Evolutionary conservation across 2,113 vertebrate species (phyloP).

Genomic region (Leucopsar rothschildi): DNA sequence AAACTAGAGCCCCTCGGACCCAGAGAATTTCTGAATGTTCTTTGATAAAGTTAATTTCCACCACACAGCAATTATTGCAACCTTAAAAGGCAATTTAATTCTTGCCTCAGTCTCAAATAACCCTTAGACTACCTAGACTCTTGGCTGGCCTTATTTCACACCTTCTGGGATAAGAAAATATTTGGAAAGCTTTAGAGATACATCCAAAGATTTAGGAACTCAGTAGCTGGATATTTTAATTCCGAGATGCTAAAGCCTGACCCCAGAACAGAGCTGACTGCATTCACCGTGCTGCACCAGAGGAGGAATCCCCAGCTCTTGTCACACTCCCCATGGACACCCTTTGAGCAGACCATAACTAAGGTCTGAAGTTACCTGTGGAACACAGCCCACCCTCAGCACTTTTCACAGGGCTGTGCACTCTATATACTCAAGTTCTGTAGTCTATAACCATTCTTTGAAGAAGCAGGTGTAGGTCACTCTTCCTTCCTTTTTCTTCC

Average conservation of each 20-base stretch:
- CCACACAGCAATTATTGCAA: neutral
- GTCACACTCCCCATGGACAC: neutral
- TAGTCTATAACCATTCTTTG: neutral
- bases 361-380: neutral
- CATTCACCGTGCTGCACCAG: neutral
- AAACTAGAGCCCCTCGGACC: neutral
- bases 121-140: neutral
- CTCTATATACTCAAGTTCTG: neutral
- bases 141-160: neutral
- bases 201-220: neutral
- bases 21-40: neutral
- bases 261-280: neutral
- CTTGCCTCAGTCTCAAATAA: neutral
- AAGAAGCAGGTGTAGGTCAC: neutral
- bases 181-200: neutral
- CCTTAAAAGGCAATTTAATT: neutral
- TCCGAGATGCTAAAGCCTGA: neutral
- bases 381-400: neutral
- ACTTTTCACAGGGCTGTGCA: neutral
- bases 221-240: neutral
- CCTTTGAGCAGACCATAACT: fast-evolving
- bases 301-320: neutral
- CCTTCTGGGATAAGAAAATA: neutral
- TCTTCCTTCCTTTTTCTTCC: neutral
- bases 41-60: neutral